Conservation (phyloP, 2,888 invertebrate genomes). For the Eristalinus sepulchralis region DNA sequence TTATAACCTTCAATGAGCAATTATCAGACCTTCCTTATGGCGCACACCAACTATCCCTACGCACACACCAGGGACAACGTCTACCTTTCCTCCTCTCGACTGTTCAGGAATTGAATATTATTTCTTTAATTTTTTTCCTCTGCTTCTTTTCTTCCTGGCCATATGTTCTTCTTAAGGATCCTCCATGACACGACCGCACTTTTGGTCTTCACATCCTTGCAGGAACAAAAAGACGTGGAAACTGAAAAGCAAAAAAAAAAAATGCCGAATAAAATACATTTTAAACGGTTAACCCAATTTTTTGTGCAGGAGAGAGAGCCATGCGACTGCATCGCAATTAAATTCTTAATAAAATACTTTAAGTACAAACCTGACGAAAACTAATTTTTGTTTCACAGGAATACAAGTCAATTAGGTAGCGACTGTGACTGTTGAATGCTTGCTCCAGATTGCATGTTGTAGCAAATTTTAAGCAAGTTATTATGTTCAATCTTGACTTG, state of each 20-base stretch:
- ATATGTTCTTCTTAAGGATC: constrained; percentile 68
- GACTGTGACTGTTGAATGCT: constrained; percentile 39
- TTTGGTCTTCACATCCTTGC: constrained; percentile 44
- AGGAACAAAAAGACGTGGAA: constrained; percentile 6
- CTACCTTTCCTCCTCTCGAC: constrained; percentile 62
- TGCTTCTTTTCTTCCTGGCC: constrained; percentile 58
- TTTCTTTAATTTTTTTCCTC: constrained; percentile 46
- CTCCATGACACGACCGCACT: constrained; percentile 65
- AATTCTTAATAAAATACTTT: constrained; percentile 61
- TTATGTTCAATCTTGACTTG: constrained; percentile 45
- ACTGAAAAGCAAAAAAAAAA: not conserved
- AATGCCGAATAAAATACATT: constrained; percentile 52
- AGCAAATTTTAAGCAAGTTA: constrained; percentile 46
- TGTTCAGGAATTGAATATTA: constrained; percentile 69
- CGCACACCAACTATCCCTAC: constrained; percentile 51
- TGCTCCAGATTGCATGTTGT: not conserved
- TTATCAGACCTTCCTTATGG: constrained; percentile 71
- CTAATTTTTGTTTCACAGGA: constrained; percentile 40
- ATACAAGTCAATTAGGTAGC: constrained; percentile 56
- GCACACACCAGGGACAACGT: constrained; percentile 48
- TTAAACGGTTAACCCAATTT: constrained; percentile 67
- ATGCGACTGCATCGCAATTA: constrained; percentile 40
- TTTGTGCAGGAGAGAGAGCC: constrained; percentile 15
- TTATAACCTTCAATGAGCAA: constrained; percentile 71
- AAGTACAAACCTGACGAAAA: constrained; percentile 42